Evolutionary conservation across 2,888 invertebrate species (phyloP), one percentile per base, ranked within the genome.

Genomic region (Drosophila lacicola): DNA sequence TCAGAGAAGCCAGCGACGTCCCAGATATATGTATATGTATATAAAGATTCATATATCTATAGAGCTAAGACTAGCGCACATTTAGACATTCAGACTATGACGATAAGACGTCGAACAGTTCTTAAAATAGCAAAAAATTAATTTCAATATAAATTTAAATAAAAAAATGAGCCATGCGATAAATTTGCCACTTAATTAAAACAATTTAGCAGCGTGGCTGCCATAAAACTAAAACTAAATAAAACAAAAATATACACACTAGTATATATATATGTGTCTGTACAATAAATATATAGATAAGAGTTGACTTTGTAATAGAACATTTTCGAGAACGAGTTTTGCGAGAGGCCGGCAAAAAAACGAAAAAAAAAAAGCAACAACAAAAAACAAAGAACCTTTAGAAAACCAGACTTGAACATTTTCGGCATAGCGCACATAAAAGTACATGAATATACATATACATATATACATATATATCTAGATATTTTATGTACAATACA

Each of bases 101-200:
- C 46, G 78, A 70, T 68, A 78, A 84, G 65, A 41, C 42, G 55
- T 37, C 41, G 8, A 25, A 8, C 10, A 49, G 11, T 21, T 55
- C 34, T 39, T 13, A 55, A 62, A 75, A 68, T 60, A 36, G 21
- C 41, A 17, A 37, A 53, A 50, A 50, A 46, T 56, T 10, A 80
- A 54, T 60, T 51, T 41, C 34, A 42, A 33, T 44, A 50, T 45
- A 60, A 62, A 65, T 55, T 57, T 33, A 63, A 64, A 62, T 62
- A 61, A 34, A 74, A 64, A 55, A 56, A 21, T n/a, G 21, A 36
- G 41, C 44, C 14, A 36, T 49, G 61, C 64, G 42, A 83, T 84
- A 84, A 83, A 81, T 74, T 75, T 58, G 36, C 21, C 70, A 69
- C 70, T 70, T 87, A 87, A 89, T 89, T 87, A 70, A 80, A 65